Conservation (phyloP, 2,113 vertebrate genomes). For the Eudorcas thomsonii region DNA sequence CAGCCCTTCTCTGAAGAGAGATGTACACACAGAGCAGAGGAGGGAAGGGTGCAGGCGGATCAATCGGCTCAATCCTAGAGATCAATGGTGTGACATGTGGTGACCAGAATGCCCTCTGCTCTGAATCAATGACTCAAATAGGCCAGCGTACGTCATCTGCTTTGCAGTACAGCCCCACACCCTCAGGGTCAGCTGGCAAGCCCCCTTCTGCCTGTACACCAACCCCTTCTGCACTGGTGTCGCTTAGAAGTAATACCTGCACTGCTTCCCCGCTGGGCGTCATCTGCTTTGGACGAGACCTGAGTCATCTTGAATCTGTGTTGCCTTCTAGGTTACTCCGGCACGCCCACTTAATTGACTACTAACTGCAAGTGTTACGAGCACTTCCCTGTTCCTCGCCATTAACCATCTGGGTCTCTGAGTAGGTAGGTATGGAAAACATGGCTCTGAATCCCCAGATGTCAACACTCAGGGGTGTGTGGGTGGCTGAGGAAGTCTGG, state of each 20-base stretch:
- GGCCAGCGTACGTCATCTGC: neutral
- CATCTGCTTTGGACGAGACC: constrained; percentile 4
- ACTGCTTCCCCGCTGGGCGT: neutral
- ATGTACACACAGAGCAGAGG: neutral
- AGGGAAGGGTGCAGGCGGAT: neutral
- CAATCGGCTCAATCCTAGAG: neutral
- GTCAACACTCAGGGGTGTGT: neutral
- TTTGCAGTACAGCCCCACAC: too few species aligned
- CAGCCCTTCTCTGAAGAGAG: neutral
- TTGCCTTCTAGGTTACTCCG: constrained; percentile 23
- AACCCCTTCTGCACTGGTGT: neutral
- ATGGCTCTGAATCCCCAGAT: constrained; percentile 15
- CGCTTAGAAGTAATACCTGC: neutral
- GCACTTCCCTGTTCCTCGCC: constrained; percentile 20
- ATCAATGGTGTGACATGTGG: neutral
- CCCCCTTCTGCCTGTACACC: neutral
- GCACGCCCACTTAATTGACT: constrained; percentile 30
- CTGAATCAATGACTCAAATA: neutral
- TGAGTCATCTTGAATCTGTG: constrained; percentile 43
- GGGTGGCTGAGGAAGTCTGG: neutral
- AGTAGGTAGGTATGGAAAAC: neutral
- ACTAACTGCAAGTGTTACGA: constrained; percentile 38
- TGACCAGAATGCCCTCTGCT: neutral
- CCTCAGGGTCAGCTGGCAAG: neutral
- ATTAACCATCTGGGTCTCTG: constrained; percentile 66